Evolutionary conservation across 1,140 invertebrate species (phyloP).

Genomic region (Adoxophyes honmai): DNA sequence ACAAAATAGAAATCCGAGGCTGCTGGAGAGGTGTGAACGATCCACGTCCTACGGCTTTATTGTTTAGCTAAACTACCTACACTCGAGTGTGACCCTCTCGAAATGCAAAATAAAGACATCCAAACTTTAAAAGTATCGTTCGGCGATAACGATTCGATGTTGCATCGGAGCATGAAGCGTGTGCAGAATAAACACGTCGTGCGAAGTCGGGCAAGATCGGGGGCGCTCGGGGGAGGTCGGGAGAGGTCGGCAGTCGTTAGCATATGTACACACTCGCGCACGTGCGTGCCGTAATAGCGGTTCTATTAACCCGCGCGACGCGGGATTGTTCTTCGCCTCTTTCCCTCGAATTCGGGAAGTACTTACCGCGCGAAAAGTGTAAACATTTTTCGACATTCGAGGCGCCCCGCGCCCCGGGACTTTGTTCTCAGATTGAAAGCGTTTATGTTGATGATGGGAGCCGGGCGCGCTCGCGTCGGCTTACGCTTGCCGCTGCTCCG

Average conservation of each 20-base stretch:
- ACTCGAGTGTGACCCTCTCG: too few relatives aligned
- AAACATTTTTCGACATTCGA: constrained; percentile 2
- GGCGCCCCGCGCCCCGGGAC: background rate
- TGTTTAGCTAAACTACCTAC: too few relatives aligned
- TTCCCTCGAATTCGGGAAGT: background rate
- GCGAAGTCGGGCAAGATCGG: background rate
- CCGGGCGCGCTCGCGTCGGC: background rate
- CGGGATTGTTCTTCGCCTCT: too few relatives aligned
- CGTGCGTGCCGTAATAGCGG: constrained; percentile 3
- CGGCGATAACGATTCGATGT: too few relatives aligned
- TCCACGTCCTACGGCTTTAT: too few relatives aligned
- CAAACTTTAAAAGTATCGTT: too few relatives aligned
- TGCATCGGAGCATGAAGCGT: background rate
- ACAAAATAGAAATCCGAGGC: too few relatives aligned
- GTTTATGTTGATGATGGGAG: constrained; percentile 1
- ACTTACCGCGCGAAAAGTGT: constrained; percentile 7
- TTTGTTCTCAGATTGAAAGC: constrained; percentile 1
- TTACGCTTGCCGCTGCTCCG: too few relatives aligned
- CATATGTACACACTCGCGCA: constrained; percentile 9
- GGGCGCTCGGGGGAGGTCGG: background rate
- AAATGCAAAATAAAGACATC: too few relatives aligned
- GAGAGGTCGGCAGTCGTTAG: constrained; percentile 7
- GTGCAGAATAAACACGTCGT: background rate
- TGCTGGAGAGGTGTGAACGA: too few relatives aligned
- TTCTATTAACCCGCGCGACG: background rate